phyloP scores from a whole-genome alignment of 2,888 invertebrate genomes.

The Diarsia rubi region DNA sequence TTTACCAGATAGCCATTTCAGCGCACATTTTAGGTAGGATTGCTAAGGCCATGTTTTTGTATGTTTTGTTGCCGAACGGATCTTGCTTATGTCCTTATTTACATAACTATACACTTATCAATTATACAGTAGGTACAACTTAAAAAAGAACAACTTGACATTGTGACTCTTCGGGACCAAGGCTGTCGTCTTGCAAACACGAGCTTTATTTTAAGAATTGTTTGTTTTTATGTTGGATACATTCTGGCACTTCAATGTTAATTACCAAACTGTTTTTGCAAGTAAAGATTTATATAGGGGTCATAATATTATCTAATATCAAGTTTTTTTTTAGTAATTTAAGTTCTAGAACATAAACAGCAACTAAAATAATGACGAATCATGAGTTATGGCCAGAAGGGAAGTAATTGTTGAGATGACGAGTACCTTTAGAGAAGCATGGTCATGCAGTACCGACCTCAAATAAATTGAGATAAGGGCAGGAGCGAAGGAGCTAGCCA shows the following conservation, averaged over 20 bases:
- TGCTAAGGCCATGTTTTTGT: neutral
- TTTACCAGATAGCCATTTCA: neutral
- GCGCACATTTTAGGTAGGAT: neutral
- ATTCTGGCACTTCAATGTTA: neutral
- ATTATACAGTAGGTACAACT: neutral
- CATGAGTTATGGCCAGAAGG: no score
- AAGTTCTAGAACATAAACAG: neutral
- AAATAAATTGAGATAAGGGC: no score
- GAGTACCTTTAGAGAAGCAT: no score
- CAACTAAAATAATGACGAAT: neutral
- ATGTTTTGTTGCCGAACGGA: neutral
- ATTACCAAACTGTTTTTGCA: neutral
- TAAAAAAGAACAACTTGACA: constrained; percentile 17
- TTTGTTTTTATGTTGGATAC: constrained; percentile 9
- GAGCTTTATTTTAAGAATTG: constrained; percentile 15
- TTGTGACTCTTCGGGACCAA: constrained; percentile 16
- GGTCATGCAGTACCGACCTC: no score
- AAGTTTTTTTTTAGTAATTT: neutral
- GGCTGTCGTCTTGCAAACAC: neutral
- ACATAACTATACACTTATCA: constrained; percentile 6
- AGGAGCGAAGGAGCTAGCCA: no score
- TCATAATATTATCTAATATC: neutral
- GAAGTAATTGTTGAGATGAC: no score
- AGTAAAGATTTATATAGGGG: neutral
- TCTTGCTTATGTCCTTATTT: constrained; percentile 3